Evolutionary conservation across 2,888 invertebrate species (phyloP).

Genomic region (Diarsia brunnea): DNA sequence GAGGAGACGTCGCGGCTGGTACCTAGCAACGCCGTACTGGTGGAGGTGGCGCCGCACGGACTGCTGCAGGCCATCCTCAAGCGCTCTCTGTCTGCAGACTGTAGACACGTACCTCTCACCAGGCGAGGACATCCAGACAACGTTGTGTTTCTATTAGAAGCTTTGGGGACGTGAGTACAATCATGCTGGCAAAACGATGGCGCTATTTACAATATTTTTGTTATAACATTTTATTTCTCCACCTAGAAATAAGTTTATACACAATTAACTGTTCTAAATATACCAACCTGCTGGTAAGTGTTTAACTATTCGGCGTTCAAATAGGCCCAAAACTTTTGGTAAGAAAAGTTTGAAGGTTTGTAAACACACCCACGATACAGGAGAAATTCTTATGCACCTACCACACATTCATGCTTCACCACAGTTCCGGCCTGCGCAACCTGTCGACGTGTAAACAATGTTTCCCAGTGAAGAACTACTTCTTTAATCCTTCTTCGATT

Average conservation of each 20-base stretch:
- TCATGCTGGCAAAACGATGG: not conserved
- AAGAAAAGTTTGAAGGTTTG: no score
- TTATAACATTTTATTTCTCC: not conserved
- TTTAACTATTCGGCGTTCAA: not conserved
- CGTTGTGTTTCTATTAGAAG: slow-evolving; percentile 72
- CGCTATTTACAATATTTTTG: no score
- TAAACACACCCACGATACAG: no score
- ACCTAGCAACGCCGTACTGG: slow-evolving; percentile 94
- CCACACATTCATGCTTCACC: no score
- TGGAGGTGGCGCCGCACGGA: slow-evolving; percentile 97
- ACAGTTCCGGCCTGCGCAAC: no score
- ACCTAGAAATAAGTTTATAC: not conserved
- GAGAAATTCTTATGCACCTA: no score
- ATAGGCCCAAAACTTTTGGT: not conserved
- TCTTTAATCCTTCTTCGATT: no score
- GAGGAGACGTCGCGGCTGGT: slow-evolving; percentile 95
- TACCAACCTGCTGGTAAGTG: no score
- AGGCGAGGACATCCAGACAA: slow-evolving; percentile 92
- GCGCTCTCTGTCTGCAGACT: slow-evolving; percentile 91
- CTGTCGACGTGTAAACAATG: no score
- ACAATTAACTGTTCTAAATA: not conserved
- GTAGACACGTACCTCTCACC: slow-evolving; percentile 93
- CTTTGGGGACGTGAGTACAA: slow-evolving; percentile 15
- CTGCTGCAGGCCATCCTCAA: slow-evolving; percentile 93
- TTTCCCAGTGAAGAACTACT: no score